Base-by-base conservation (phyloP, 2,113 vertebrate species). In the Perca schrenkii region DNA sequence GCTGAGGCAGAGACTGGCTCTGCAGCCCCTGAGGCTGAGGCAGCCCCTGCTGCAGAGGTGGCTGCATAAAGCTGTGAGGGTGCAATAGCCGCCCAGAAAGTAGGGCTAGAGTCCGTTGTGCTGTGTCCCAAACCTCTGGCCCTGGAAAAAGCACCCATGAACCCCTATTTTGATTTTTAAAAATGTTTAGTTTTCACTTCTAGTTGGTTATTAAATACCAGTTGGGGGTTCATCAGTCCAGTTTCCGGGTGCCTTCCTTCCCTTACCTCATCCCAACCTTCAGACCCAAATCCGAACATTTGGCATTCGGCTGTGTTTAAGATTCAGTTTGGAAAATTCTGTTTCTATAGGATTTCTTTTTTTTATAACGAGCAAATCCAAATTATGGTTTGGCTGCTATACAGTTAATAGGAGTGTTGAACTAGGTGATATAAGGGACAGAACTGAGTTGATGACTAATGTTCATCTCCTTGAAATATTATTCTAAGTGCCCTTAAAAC, bases 401-500 rank as follows among this genome's bases (percentile, higher is more conserved):
- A 63, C 74, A 68, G 71, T 62, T 61, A 16, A 46, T 15, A 40
- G 43, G 58, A 63, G 47, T 46, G 68, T 58, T 71, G 16, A 63
- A 60, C 43, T 53, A 15, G 31, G 65, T 56, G 34, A 69, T 61
- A 25, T 25, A 79, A 80, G 67, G 64, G 69, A 76, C 17, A 19
- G 28, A 70, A 52, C 22, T 5, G 43, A 60, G 57, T 34, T 63
- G 12, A 31, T 63, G 46, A 69, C 28, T 63, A 56, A 74, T 78
- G 57, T 3, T 8, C 14, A 19, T 72, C 5, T 47, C 8, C 6
- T 1, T 19, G 67, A 75, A 86, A 57, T 69, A 12, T 6, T 75
- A 57, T 22, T 82, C 70, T 16, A 83, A 87, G 89, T 91, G 86
- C 62, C 74, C 77, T 89, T 86, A 75, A 77, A 79, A 73, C 21